phyloP scores from a whole-genome alignment of 1,140 invertebrate genomes.

The Rhizoglyphus robini region DNA sequence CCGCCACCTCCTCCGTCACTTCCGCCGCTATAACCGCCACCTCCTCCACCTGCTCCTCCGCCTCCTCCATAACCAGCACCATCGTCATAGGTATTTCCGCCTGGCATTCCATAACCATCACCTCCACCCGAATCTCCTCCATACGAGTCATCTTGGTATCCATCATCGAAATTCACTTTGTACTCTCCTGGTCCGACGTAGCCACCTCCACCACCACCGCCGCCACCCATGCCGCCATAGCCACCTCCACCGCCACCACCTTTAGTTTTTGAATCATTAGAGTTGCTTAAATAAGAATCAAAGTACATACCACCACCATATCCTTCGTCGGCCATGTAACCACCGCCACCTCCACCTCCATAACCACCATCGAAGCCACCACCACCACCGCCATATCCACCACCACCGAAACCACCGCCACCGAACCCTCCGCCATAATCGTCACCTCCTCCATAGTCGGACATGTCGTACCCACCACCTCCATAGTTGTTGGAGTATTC shows the following conservation, averaged over 20 bases:
- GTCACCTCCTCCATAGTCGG: not conserved
- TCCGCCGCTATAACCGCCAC: constrained; percentile 10
- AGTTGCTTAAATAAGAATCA: too few relatives aligned
- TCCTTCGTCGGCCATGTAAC: too few relatives aligned
- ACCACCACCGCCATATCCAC: not conserved
- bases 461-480: not conserved
- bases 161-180: too few relatives aligned
- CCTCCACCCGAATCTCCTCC: not conserved
- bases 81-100: not conserved
- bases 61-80: constrained; percentile 9
- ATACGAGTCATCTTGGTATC: not conserved
- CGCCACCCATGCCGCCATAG: not conserved
- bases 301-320: too few relatives aligned
- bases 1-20: constrained; percentile 18
- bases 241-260: not conserved
- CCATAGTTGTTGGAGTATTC: not conserved
- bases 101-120: constrained; percentile 1
- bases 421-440: constrained; percentile 4
- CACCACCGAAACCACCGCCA: not conserved
- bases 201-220: not conserved
- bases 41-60: not conserved
- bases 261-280: too few relatives aligned
- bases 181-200: too few relatives aligned
- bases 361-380: constrained; percentile 1
- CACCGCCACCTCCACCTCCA: too few relatives aligned